phyloP scores from a whole-genome alignment of 2,888 invertebrate species.

The Hirtodrosophila alboralis region DNA sequence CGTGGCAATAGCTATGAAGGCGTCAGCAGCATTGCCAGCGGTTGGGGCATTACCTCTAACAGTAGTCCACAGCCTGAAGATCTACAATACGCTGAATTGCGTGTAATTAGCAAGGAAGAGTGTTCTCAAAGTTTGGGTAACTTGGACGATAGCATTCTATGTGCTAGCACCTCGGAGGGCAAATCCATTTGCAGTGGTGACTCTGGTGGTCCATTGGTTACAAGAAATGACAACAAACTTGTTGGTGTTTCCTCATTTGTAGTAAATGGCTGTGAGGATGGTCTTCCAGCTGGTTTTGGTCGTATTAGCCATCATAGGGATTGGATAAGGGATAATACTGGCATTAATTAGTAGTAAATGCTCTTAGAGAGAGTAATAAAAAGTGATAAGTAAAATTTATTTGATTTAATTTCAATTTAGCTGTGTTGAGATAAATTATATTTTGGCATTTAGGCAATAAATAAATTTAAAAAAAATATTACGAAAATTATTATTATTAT shows the following conservation, averaged over 20 bases:
- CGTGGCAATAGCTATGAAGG: not conserved
- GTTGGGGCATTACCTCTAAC: conserved; percentile 59
- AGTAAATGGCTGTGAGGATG: conserved; percentile 14
- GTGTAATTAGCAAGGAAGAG: conserved; percentile 67
- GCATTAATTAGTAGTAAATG: too few species aligned
- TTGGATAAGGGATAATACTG: conserved; percentile 48
- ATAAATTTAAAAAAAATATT: too few species aligned
- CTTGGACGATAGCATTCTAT: conserved; percentile 23
- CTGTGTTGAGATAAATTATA: too few species aligned
- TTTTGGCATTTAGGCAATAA: too few species aligned
- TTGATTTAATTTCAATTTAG: too few species aligned
- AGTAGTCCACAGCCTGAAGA: conserved; percentile 69
- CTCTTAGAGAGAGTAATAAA: too few species aligned
- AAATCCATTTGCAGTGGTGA: conserved; percentile 45
- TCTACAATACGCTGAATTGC: conserved; percentile 54
- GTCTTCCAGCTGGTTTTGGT: conserved; percentile 42
- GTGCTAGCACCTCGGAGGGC: conserved; percentile 31
- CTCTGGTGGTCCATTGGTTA: conserved; percentile 55
- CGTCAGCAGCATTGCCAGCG: conserved; percentile 33
- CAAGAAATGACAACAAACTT: conserved; percentile 28
- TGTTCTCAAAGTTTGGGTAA: conserved; percentile 45
- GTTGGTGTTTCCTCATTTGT: conserved; percentile 53
- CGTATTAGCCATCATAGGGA: conserved; percentile 47
- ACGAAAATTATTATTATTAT: too few species aligned
- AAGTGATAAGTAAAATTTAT: too few species aligned